Conservation (phyloP, 2,888 invertebrate genomes). For the Cenopis cana region DNA sequence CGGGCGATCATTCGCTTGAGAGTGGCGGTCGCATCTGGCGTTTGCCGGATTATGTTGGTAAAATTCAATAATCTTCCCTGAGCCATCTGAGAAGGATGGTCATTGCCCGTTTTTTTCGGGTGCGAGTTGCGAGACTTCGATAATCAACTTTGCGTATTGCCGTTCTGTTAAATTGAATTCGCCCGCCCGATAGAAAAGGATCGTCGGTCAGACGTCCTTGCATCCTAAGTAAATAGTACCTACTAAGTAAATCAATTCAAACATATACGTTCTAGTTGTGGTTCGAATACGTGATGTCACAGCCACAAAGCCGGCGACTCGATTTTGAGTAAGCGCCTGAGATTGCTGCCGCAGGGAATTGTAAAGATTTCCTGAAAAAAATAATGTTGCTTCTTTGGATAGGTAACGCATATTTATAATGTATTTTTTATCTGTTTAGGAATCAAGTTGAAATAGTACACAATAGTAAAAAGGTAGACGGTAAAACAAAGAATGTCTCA, state of each 20-base stretch:
- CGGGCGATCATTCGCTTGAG: constrained; percentile 70
- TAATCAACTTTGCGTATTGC: constrained; percentile 58
- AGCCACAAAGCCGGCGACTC: constrained; percentile 9
- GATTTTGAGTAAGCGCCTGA: not conserved
- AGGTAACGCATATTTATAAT: not conserved
- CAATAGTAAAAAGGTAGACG: too few relatives aligned
- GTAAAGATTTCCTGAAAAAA: constrained; percentile 14
- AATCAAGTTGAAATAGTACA: not conserved
- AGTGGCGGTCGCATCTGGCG: constrained; percentile 72
- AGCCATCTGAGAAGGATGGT: constrained; percentile 70
- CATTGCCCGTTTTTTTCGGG: constrained; percentile 64
- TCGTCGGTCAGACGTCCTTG: constrained; percentile 48
- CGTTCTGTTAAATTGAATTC: constrained; percentile 46
- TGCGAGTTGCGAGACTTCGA: constrained; percentile 46
- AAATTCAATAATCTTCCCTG: constrained; percentile 78
- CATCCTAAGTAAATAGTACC: constrained; percentile 51
- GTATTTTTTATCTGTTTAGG: not conserved
- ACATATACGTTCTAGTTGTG: constrained; percentile 43
- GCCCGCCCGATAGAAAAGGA: constrained; percentile 34
- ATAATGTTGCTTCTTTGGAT: constrained; percentile 8
- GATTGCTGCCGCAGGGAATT: constrained; percentile 8
- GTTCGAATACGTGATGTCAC: constrained; percentile 46
- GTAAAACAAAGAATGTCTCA: too few relatives aligned
- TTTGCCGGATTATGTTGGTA: constrained; percentile 73
- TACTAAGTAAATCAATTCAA: constrained; percentile 48